Base-by-base conservation (phyloP, 2,888 invertebrate species). In the Parthenolecanium corni region DNA sequence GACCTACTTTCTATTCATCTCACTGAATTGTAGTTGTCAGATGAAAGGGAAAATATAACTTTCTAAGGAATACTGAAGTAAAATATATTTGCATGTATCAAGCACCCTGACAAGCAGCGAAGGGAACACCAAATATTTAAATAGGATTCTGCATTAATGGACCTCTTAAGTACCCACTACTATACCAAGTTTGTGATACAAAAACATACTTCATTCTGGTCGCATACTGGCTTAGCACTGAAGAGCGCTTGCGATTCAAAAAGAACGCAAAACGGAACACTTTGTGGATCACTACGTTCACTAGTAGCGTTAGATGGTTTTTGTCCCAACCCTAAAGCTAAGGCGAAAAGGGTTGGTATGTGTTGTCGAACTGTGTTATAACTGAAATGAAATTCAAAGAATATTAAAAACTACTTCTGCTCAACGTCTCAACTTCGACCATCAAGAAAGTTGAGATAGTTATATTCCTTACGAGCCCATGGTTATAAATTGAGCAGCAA, bases 401-500 rank as follows among this genome's bases (percentile, higher is more conserved):
- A 31, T 31, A 31, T 9, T 31, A 4, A 9, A 38, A 24, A 24
- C 4, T 31, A 31, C 31, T n/a, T n/a, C n/a, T 5, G n/a, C 14
- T 42, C n/a, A 42, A 42, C 4, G 14, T 18, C 4, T 16, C 16
- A 38, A 38, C n/a, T 18, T 42, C 44, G 14, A 38, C 14, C 38
- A 38, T 14, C 4, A 42, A 42, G 14, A 9, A 16, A 16, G 4
- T 42, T 16, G 14, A 14, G 14, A 42, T 16, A 42, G 5, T 16
- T 9, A 42, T 1, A 11, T 64, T 63, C 69, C 74, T 75, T 75
- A 85, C 85, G 84, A 82, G 70, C 82, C 76, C 73, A 84, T 80
- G 62, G 81, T 78, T 24, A 80, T 76, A 71, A 82, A 81, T 69
- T 85, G 83, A 68, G 85, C 79, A 1, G 76, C 70, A 66, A 84